Evolutionary conservation across 2,797 vertebrate species (phyloP), one percentile per base, ranked within the genome.

Genomic region (Fistularia tabacaria): DNA sequence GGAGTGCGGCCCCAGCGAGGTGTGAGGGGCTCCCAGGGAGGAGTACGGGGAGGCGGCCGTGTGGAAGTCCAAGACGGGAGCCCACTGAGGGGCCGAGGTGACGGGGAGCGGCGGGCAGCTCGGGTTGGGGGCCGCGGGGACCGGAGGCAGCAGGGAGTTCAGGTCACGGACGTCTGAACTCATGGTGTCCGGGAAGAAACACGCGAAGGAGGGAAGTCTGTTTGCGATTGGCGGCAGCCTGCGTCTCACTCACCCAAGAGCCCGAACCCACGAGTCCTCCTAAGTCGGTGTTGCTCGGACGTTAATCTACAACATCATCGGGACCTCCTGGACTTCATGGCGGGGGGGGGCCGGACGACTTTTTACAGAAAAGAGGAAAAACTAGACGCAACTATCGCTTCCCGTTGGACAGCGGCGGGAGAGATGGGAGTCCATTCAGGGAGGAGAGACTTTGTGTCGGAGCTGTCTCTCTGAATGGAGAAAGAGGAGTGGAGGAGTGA

Each of bases 161-260:
- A 98, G 92, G 76, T 98, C 96, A 73, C 95, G 93, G 38, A 96
- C 91, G 12, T 98, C 95, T 74, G 96, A 96, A 78, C 93, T 91
- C 96, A 98, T 98, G 0, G 51, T 52, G 63, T 72, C 78, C 79
- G 66, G 66, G 71, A 62, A 51, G 45, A 37, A 36, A 58, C 46
- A 49, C 42, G 12, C 8, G 59, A 51, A 61, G 40, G 52, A 38
- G 51, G 44, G 66, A 52, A 57, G 50, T 59, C 68, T 74, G 75
- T 67, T 49, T 75, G 76, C 62, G 43, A 72, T 25, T 46, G 25
- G 25, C 25, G 25, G 25, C 25, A 5, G 25, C 25, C 25, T 25
- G 25, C 5, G 25, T 25, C 25, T 25, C 25, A 25, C 25, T 25
- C 25, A 25, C 25, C 25, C 25, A 25, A 25, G 25, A 25, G 25